Evolutionary conservation across 2,888 invertebrate genomes (phyloP).

Genomic region (Drosophila siamana): DNA sequence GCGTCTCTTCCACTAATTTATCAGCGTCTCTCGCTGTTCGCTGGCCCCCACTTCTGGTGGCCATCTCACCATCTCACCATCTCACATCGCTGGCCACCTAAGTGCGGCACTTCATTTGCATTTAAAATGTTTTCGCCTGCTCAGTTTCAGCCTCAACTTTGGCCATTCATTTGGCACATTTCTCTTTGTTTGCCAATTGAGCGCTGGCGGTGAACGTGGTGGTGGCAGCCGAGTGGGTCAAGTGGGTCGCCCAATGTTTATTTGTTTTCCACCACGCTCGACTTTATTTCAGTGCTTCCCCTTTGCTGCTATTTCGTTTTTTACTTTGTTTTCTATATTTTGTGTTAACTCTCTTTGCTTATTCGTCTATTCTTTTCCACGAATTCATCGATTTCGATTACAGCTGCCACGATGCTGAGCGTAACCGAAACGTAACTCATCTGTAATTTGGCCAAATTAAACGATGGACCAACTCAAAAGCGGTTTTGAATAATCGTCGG

Average conservation of each 20-base stretch:
- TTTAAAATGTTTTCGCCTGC: constrained; percentile 77
- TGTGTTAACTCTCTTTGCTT: not conserved
- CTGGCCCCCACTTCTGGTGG: constrained; percentile 29
- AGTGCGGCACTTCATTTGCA: constrained; percentile 77
- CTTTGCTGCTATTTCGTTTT: not conserved
- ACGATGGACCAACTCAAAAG: constrained; percentile 28
- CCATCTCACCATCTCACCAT: constrained; percentile 32
- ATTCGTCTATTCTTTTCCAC: constrained; percentile 11
- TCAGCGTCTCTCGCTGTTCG: constrained; percentile 48
- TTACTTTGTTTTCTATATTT: no score
- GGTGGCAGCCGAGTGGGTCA: constrained; percentile 63
- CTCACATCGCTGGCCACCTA: constrained; percentile 64
- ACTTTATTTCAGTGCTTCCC: constrained; percentile 13
- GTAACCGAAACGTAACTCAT: constrained; percentile 20
- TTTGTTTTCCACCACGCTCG: constrained; percentile 38
- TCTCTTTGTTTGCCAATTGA: constrained; percentile 68
- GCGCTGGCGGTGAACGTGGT: constrained; percentile 25
- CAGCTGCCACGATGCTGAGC: constrained; percentile 27
- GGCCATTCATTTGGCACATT: constrained; percentile 76
- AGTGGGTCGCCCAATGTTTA: constrained; percentile 60
- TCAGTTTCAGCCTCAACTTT: constrained; percentile 67
- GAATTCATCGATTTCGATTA: constrained; percentile 50
- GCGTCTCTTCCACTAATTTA: constrained; percentile 56
- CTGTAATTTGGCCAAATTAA: constrained; percentile 59
- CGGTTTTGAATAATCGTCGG: constrained; percentile 57